Conservation (phyloP, 2,113 vertebrate genomes). For the Okapia johnstoni region DNA sequence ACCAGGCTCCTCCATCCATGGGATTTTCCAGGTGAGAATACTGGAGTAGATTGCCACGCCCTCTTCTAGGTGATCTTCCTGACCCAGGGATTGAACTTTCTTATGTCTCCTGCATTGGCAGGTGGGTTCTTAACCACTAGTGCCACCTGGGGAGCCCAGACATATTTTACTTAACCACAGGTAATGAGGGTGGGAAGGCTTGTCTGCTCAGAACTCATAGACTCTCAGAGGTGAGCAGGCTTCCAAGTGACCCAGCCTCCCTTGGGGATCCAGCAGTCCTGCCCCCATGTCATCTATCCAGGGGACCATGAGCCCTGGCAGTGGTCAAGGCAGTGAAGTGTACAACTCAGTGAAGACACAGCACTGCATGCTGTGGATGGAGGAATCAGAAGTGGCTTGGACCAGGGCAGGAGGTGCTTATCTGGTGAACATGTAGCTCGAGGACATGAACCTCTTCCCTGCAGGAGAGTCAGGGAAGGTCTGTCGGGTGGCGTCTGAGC, state of each 20-base stretch:
- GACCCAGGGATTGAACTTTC: not conserved
- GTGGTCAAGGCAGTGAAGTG: not conserved
- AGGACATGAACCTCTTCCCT: not conserved
- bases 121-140: not conserved
- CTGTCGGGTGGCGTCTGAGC: not conserved
- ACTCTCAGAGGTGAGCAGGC: not conserved
- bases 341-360: not conserved
- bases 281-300: not conserved
- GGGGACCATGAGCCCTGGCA: not conserved
- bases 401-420: not conserved
- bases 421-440: not conserved
- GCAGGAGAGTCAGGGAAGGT: not conserved
- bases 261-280: not conserved
- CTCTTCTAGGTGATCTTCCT: not conserved
- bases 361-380: rapidly evolving
- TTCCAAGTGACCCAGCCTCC: not conserved
- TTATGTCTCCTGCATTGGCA: not conserved
- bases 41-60: not conserved
- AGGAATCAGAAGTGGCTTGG: not conserved
- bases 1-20: not conserved
- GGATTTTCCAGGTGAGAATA: not conserved
- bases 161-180: not conserved
- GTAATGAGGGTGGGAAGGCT: not conserved
- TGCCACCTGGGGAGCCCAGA: not conserved
- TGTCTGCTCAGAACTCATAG: not conserved